Conservation (phyloP, 2,113 vertebrate species). For the Dipodomys ordii region DNA sequence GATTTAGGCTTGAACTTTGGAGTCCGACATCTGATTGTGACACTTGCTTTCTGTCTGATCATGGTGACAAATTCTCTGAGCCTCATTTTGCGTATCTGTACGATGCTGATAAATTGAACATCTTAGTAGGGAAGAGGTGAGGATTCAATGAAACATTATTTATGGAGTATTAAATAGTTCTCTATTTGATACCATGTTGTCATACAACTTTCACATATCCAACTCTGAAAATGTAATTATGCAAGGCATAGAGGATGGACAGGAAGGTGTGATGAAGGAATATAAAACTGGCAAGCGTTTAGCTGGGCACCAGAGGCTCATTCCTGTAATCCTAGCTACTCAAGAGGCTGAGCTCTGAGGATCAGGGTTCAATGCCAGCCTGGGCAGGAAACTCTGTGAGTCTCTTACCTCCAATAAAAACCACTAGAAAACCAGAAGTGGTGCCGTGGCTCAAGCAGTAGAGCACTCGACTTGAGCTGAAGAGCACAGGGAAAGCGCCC, state of each 20-base stretch:
- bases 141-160: neutral
- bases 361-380: too few species aligned
- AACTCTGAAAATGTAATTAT: neutral
- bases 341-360: too few species aligned
- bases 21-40: neutral
- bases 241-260: neutral
- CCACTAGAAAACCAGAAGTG: too few species aligned
- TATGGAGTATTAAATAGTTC: neutral
- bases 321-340: too few species aligned
- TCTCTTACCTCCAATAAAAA: too few species aligned
- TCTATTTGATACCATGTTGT: neutral
- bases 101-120: neutral
- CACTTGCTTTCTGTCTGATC: neutral
- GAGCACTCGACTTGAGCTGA: too few species aligned
- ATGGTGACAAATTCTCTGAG: neutral
- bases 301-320: too few species aligned
- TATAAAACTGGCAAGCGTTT: neutral
- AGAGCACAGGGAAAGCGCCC: too few species aligned
- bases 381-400: too few species aligned
- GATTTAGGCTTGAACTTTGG: neutral
- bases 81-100: neutral
- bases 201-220: neutral
- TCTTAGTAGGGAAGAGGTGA: neutral
- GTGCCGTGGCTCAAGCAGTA: too few species aligned
- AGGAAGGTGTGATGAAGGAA: neutral